Evolutionary conservation across 2,113 vertebrate genomes (phyloP), one percentile per base, ranked within the genome.

Genomic region (Callionymus lyra): DNA sequence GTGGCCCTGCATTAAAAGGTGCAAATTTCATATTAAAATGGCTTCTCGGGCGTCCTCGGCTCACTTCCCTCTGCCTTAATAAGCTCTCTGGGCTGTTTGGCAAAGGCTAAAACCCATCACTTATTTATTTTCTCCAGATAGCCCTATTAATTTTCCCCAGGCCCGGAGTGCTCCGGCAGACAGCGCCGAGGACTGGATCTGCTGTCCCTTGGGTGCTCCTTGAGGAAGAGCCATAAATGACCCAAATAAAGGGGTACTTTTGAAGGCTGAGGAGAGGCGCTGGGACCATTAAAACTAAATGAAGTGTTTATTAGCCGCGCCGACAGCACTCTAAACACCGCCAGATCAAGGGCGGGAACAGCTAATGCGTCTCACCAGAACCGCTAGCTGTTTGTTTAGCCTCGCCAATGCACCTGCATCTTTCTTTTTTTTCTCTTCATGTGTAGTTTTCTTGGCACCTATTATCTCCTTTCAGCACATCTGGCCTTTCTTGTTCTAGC

Each of bases 241-340:
- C 84, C 85, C 82, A 86, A 86, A 86, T 86, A 85, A 85, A 31
- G 32, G 84, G 84, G 79, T 82, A 78, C 80, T 84, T 86, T 82
- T 84, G 78, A 85, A 85, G 82, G 84, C 84, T 82, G 72, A 48
- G 38, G 68, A 71, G 80, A 81, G 81, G 80, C 78, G 73, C 75
- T 67, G 67, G 72, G 80, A 78, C 78, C 83, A 86, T 86, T 86
- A 85, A 85, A 86, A 85, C 78, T 83, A 84, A 86, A 85, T 81
- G 82, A 86, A 85, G 83, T 87, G 84, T 87, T 87, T 85, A 86
- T 87, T 86, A 86, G 84, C 74, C 81, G 61, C 83, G 82, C 84
- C 79, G 75, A 82, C 83, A 83, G 82, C 78, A 59, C 72, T 77
- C 84, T 80, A 80, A 80, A 80, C 80, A 74, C 71, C 56, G 71